These are phyloP conservation scores for Hydrolagus colliei DNA, from an alignment of 2,797 vertebrate species.

Conservation along the genomic window DNA sequence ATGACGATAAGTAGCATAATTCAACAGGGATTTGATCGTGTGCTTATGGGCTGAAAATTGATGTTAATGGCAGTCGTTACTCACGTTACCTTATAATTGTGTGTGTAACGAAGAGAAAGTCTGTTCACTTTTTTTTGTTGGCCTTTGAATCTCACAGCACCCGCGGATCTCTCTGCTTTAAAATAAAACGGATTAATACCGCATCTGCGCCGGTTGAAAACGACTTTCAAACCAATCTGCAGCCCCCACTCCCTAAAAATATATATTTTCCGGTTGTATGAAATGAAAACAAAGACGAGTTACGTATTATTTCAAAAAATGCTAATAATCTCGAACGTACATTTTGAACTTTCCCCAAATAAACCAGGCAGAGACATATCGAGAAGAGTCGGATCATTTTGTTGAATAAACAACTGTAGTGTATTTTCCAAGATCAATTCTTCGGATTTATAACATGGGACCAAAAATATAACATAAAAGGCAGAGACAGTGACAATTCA, in stretches of 20 bases:
- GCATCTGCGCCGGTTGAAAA: neutral
- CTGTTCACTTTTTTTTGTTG: neutral
- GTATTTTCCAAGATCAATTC: conserved; percentile 8
- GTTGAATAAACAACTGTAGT: neutral
- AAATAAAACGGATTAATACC: neutral
- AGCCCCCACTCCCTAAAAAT: neutral
- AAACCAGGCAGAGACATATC: neutral
- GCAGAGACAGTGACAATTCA: neutral
- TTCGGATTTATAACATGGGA: neutral
- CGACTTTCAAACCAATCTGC: too few relatives aligned
- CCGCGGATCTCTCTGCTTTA: neutral
- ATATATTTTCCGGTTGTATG: neutral
- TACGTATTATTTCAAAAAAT: neutral
- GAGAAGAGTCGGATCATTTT: neutral
- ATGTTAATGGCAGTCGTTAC: neutral
- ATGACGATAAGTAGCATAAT: neutral
- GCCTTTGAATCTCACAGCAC: neutral
- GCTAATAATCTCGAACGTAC: neutral
- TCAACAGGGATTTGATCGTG: neutral
- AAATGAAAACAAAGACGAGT: neutral
- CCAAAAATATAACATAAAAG: neutral
- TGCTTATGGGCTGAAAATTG: neutral
- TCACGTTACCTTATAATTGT: neutral
- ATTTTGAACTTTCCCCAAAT: neutral
- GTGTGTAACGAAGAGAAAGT: neutral